A percentile compares a stretch with the other conserved stretches of the same genome.
Conservation (phyloP, 2,113 vertebrate species). For the Corythornis cristatus region DNA sequence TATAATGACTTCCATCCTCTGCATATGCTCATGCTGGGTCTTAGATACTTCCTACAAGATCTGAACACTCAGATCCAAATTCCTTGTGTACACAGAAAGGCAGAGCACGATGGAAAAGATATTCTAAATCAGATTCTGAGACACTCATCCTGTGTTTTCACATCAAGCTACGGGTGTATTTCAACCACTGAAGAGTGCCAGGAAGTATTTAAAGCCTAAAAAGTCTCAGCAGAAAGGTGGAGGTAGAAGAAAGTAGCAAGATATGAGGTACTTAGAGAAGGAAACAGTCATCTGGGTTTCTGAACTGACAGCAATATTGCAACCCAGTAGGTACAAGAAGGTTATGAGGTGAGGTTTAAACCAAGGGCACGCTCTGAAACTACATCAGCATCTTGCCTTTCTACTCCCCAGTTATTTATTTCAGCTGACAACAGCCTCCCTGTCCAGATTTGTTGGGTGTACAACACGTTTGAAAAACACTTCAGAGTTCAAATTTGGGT, state of each 20-base stretch:
- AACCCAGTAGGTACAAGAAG: constrained; percentile 2
- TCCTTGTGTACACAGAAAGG: neutral
- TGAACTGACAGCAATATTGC: constrained; percentile 7
- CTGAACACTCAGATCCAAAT: neutral
- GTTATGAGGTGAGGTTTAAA: neutral
- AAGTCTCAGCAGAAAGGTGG: neutral
- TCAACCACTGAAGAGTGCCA: neutral
- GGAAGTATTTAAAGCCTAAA: neutral
- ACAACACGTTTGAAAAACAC: neutral
- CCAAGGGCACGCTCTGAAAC: neutral
- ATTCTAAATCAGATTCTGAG: neutral
- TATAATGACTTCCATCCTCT: neutral
- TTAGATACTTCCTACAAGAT: neutral
- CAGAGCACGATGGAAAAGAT: neutral
- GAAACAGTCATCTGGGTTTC: neutral
- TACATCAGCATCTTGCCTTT: neutral
- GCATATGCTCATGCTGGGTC: neutral
- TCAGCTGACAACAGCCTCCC: neutral
- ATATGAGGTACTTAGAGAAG: neutral
- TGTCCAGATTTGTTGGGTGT: neutral
- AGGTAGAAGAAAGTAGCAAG: neutral
- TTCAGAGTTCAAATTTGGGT: constrained; percentile 9
- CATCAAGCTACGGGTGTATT: neutral
- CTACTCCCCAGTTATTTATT: neutral
- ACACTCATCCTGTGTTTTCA: neutral